These are phyloP conservation scores for Pluvialis apricaria DNA, from an alignment of 2,113 vertebrate species.

Conservation along the genomic window DNA sequence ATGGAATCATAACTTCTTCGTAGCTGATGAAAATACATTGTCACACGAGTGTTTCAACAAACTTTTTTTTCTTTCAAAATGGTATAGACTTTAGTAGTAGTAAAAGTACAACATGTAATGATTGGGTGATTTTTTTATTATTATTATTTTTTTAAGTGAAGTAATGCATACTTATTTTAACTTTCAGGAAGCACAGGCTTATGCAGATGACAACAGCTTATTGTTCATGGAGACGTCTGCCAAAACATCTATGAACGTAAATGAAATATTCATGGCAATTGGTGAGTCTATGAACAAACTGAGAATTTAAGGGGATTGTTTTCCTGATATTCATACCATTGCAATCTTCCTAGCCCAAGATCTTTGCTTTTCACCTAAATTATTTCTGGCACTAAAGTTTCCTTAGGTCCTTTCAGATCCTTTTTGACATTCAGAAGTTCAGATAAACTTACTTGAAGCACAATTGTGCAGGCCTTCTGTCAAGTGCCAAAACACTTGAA, in stretches of 20 bases:
- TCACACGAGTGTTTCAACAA: neutral
- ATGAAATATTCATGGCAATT: slow-evolving; percentile 99
- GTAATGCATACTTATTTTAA: neutral
- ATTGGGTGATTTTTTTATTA: neutral
- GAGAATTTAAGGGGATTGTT: neutral
- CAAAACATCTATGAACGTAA: slow-evolving; percentile 97
- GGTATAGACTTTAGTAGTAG: neutral
- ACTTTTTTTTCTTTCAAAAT: neutral
- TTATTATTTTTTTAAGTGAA: neutral
- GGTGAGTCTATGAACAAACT: slow-evolving; percentile 75
- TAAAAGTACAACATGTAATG: neutral
- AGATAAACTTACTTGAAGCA: neutral
- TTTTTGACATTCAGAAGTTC: neutral
- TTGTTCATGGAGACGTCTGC: slow-evolving; percentile 98
- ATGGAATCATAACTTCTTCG: neutral
- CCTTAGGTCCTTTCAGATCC: neutral
- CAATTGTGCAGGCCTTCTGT: neutral
- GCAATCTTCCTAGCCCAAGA: neutral
- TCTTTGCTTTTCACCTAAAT: neutral
- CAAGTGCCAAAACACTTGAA: neutral
- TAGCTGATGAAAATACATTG: neutral
- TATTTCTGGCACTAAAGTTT: neutral
- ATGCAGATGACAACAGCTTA: slow-evolving; percentile 98
- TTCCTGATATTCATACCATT: neutral
- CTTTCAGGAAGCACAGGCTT: slow-evolving; percentile 94